Evolutionary conservation across 2,797 vertebrate genomes (phyloP).

Genomic region (Chromis chromis): DNA sequence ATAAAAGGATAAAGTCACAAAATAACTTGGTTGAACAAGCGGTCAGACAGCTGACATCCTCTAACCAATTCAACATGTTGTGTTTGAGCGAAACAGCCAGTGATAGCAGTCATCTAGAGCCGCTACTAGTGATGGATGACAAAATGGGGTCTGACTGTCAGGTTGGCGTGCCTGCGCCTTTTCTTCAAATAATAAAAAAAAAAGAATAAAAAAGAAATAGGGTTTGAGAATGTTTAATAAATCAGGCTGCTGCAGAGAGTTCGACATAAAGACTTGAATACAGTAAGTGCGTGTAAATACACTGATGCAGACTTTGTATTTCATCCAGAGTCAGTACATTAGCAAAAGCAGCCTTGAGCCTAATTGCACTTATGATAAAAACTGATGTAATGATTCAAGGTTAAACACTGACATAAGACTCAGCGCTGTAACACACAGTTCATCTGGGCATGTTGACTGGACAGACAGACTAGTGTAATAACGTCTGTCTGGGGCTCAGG

Average conservation of each 20-base stretch:
- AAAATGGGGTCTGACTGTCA: neutral
- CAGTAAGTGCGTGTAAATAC: slow-evolving; percentile 16
- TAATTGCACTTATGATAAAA: slow-evolving; percentile 22
- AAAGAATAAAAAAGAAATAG: slow-evolving; percentile 13
- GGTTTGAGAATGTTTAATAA: slow-evolving; percentile 27
- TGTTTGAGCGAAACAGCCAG: slow-evolving; percentile 16
- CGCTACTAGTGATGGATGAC: slow-evolving; percentile 13
- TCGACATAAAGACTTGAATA: slow-evolving; percentile 19
- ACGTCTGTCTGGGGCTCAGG: slow-evolving; percentile 66
- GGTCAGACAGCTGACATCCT: slow-evolving; percentile 24
- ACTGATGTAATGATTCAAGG: slow-evolving; percentile 10
- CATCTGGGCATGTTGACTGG: slow-evolving; percentile 40
- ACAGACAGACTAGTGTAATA: slow-evolving; percentile 61
- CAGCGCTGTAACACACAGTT: slow-evolving; percentile 33
- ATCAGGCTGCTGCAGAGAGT: slow-evolving; percentile 17
- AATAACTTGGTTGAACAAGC: slow-evolving; percentile 9
- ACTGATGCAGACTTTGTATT: slow-evolving; percentile 7
- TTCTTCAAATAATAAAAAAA: neutral
- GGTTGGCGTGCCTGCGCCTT: neutral
- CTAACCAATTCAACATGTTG: slow-evolving; percentile 3
- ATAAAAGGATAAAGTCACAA: slow-evolving; percentile 16
- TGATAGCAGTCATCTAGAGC: slow-evolving; percentile 17
- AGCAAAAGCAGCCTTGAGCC: neutral
- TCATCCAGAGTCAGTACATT: slow-evolving; percentile 3
- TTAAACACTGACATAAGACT: slow-evolving; percentile 41